Percentiles rank a stretch among this genome's conserved stretches.
Conservation (phyloP, 2,797 vertebrate genomes). For the Melanogrammus aeglefinus region DNA sequence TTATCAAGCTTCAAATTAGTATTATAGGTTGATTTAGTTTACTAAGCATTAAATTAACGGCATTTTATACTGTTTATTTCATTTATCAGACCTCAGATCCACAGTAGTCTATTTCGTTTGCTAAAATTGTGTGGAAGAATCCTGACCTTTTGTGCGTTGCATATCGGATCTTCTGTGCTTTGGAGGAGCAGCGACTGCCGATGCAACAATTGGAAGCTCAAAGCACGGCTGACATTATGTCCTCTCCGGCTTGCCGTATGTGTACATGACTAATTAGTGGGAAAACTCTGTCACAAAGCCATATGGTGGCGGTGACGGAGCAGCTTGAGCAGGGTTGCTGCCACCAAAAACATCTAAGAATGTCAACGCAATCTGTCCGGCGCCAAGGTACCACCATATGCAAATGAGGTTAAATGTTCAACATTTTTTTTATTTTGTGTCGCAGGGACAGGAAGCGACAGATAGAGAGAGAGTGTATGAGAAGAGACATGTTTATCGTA, state of each 20-base stretch:
- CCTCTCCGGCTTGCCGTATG: slow-evolving; percentile 76
- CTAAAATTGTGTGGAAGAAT: neutral
- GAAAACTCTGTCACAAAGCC: slow-evolving; percentile 79
- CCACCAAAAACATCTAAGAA: slow-evolving; percentile 67
- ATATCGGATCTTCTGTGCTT: neutral
- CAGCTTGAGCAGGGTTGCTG: slow-evolving; percentile 75
- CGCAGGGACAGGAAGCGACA: neutral
- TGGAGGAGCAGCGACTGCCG: slow-evolving; percentile 21
- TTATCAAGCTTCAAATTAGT: neutral
- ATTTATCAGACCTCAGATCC: neutral
- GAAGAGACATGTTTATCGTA: neutral
- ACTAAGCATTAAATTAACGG: neutral
- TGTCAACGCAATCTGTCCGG: slow-evolving; percentile 67
- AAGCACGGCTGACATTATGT: slow-evolving; percentile 69
- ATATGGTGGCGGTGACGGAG: slow-evolving; percentile 75
- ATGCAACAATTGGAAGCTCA: slow-evolving; percentile 55
- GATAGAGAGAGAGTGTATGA: neutral
- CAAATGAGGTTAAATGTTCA: slow-evolving; percentile 70
- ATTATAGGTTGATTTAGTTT: neutral
- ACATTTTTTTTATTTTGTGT: slow-evolving; percentile 50
- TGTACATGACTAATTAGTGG: slow-evolving; percentile 82
- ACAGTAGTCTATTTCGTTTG: neutral
- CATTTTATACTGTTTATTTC: neutral
- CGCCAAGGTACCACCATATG: slow-evolving; percentile 68
- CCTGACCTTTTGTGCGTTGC: neutral